phyloP scores from a whole-genome alignment of 2,888 invertebrate species.

The Ischnura elegans region DNA sequence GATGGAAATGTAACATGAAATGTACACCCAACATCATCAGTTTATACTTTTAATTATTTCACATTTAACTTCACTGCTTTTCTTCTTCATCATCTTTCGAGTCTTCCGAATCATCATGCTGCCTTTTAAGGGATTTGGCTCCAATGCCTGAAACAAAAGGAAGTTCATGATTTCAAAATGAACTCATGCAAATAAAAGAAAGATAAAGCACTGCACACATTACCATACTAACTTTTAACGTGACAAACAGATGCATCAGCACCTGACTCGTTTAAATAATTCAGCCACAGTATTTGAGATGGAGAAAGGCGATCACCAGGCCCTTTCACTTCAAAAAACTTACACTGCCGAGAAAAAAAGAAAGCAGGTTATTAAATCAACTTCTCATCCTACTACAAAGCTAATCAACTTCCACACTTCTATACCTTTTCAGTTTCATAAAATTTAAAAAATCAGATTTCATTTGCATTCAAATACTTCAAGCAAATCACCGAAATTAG shows the following conservation, averaged over 20 bases:
- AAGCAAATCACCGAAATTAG: too few relatives aligned
- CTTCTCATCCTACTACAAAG: background rate
- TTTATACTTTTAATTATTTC: too few relatives aligned
- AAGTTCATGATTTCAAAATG: background rate
- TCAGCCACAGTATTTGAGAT: constrained; percentile 50
- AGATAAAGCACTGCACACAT: too few relatives aligned
- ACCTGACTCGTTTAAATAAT: constrained; percentile 41
- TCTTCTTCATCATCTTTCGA: background rate
- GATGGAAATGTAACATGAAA: too few relatives aligned
- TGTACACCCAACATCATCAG: too few relatives aligned
- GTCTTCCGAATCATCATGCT: background rate
- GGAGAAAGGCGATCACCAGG: constrained; percentile 52
- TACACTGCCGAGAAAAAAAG: background rate
- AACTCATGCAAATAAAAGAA: background rate
- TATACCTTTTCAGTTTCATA: background rate
- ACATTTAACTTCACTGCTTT: background rate
- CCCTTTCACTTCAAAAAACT: constrained; percentile 43
- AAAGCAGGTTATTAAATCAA: background rate
- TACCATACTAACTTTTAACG: constrained; percentile 36
- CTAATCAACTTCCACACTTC: background rate
- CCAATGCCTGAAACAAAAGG: background rate
- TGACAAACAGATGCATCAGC: constrained; percentile 51
- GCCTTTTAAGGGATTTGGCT: constrained; percentile 22
- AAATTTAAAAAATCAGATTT: too few relatives aligned
- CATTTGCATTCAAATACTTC: too few relatives aligned